Evolutionary conservation across 2,113 vertebrate species (phyloP).

Genomic region (Caretta caretta): DNA sequence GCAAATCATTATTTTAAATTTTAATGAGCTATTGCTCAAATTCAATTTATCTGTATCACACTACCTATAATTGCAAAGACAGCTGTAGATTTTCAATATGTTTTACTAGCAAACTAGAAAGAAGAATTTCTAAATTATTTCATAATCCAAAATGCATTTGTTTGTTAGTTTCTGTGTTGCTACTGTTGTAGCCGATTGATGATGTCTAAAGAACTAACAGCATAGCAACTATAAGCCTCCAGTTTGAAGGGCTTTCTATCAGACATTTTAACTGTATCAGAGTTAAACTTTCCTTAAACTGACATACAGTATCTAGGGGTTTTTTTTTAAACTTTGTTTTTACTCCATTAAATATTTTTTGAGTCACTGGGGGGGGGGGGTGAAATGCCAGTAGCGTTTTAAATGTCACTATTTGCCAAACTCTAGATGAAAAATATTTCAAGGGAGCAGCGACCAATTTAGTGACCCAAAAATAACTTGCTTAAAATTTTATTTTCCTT

Average conservation of each 20-base stretch:
- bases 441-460: rapidly evolving
- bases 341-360: not conserved
- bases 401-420: not conserved
- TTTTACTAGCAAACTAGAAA: not conserved
- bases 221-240: not conserved
- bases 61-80: not conserved
- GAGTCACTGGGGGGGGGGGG: not conserved
- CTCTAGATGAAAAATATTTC: rapidly evolving
- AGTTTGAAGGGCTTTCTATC: not conserved
- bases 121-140: not conserved
- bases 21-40: not conserved
- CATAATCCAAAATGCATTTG: not conserved
- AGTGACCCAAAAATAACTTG: not conserved
- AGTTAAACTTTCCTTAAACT: not conserved
- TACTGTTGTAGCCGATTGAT: not conserved
- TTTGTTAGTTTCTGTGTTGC: not conserved
- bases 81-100: not conserved
- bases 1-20: not conserved
- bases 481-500: not conserved
- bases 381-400: not conserved
- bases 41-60: not conserved
- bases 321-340: not conserved
- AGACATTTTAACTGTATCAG: not conserved
- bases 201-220: not conserved
- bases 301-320: not conserved